A percentile compares a stretch with the other conserved stretches of the same genome.
Conservation (phyloP, 1,140 invertebrate genomes). For the Riptortus pedestris region DNA sequence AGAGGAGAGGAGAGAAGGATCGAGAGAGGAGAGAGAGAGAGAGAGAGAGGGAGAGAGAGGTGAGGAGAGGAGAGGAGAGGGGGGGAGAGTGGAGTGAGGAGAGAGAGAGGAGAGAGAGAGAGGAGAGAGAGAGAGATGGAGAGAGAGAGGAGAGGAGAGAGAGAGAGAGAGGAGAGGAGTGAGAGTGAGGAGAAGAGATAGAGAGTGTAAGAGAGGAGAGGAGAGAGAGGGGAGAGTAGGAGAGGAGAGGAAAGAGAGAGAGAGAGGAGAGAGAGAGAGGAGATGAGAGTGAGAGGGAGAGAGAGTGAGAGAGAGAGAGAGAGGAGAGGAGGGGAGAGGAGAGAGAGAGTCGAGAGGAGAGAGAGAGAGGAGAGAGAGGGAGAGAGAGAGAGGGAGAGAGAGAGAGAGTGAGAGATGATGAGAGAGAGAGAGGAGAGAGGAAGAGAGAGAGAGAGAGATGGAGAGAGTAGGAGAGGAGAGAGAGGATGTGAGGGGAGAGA, state of each 20-base stretch:
- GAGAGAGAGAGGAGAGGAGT: too few relatives aligned
- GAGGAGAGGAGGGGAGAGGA: neutral
- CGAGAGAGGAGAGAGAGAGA: too few relatives aligned
- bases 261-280: neutral
- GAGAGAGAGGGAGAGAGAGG: too few relatives aligned
- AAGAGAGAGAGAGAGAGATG: neutral
- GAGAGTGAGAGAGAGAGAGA: neutral
- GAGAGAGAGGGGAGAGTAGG: neutral
- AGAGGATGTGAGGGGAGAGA: neutral
- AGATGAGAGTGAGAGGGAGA: neutral
- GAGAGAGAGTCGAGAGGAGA: neutral
- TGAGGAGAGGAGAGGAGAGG: too few relatives aligned
- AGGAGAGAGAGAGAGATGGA: too few relatives aligned
- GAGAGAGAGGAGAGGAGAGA: too few relatives aligned
- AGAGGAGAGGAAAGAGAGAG: neutral
- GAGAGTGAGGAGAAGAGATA: too few relatives aligned
- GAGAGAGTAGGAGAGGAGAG: neutral
- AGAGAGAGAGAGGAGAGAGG: neutral
- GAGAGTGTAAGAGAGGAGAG: too few relatives aligned
- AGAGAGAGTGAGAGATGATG: neutral
- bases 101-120: too few relatives aligned
- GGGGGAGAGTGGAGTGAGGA: too few relatives aligned
- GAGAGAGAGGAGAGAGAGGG: neutral
- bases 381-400: constrained; percentile 45
- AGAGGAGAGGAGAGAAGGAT: neutral